Evolutionary conservation across 2,113 vertebrate species (phyloP).

Genomic region (Casuarius casuarius): DNA sequence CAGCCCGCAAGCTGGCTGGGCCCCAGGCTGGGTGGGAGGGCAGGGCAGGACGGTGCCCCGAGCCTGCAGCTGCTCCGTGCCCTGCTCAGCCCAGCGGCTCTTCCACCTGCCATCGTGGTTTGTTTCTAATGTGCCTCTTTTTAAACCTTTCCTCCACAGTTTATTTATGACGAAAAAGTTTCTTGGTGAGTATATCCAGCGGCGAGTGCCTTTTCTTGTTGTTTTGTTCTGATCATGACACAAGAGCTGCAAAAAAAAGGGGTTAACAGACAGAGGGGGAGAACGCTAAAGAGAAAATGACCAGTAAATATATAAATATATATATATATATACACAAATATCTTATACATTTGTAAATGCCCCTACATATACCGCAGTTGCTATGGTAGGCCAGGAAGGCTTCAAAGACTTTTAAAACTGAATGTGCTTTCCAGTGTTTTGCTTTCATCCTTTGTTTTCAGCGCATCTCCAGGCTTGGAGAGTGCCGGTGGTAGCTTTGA

Average conservation of each 20-base stretch:
- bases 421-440: background rate
- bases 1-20: background rate
- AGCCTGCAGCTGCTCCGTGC: background rate
- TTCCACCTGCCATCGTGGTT: background rate
- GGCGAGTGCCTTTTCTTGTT: background rate
- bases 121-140: constrained; percentile 42
- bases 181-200: constrained; percentile 87
- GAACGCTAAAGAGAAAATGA: background rate
- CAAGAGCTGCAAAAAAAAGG: background rate
- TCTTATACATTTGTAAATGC: background rate
- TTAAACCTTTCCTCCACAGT: constrained; percentile 77
- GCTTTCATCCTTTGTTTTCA: background rate
- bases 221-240: background rate
- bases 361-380: background rate
- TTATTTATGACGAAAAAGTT: constrained; percentile 97
- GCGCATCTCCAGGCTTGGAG: background rate
- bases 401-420: background rate
- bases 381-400: background rate
- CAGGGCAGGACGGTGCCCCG: background rate
- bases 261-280: background rate
- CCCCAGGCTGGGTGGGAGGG: background rate
- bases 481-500: background rate
- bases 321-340: background rate
- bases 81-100: background rate
- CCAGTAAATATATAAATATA: fast-evolving